phyloP scores from a whole-genome alignment of 2,888 invertebrate genomes.

The Sinhomidia bicolor region DNA sequence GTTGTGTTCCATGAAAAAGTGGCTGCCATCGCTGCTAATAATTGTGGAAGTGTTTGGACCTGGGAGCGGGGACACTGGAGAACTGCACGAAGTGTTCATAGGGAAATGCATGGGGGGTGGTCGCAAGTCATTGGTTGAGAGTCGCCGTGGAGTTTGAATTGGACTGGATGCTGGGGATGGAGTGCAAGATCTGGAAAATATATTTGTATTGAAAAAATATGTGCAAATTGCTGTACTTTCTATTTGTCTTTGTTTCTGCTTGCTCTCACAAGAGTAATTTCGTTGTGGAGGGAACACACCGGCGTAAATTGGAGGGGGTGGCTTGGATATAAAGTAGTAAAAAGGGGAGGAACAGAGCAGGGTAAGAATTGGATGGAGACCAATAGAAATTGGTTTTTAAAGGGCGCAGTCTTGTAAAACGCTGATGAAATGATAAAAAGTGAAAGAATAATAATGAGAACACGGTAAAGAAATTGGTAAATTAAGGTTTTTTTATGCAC shows the following conservation, averaged over 20 bases:
- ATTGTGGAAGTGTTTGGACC: constrained; percentile 45
- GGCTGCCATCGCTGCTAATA: constrained; percentile 43
- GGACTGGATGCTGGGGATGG: constrained; percentile 79
- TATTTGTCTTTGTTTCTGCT: no score
- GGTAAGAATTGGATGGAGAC: background rate
- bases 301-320: no score
- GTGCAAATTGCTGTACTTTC: no score
- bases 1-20: constrained; percentile 36
- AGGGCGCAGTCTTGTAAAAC: background rate
- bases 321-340: no score
- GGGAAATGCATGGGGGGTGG: constrained; percentile 78
- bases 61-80: constrained; percentile 73
- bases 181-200: constrained; percentile 77
- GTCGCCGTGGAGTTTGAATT: constrained; percentile 77
- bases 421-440: background rate
- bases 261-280: no score
- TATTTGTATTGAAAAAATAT: no score
- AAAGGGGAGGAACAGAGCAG: background rate
- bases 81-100: constrained; percentile 59
- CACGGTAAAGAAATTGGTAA: background rate
- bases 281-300: no score
- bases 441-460: background rate
- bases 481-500: background rate
- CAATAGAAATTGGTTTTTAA: background rate
- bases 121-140: constrained; percentile 79